Conservation (phyloP, 2,113 vertebrate genomes). For the Galemys pyrenaicus region DNA sequence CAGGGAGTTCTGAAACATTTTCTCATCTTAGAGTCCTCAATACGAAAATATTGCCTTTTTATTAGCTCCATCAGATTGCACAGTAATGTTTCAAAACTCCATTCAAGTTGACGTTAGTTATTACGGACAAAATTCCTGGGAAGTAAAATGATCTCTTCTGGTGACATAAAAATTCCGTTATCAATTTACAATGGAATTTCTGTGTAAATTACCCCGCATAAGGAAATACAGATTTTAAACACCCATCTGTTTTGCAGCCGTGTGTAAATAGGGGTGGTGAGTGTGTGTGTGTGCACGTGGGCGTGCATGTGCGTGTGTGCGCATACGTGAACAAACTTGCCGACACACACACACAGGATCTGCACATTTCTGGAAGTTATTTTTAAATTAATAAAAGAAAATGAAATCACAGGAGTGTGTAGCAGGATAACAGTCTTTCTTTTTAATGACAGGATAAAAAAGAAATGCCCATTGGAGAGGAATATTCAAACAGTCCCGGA, state of each 20-base stretch:
- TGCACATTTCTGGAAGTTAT: conserved; percentile 81
- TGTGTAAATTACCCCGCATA: conserved; percentile 81
- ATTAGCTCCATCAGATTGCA: conserved; percentile 83
- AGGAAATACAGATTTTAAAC: conserved; percentile 82
- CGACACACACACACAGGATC: conserved; percentile 78
- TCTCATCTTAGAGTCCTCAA: conserved; percentile 80
- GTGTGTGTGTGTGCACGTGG: conserved; percentile 66
- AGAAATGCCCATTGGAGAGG: conserved; percentile 88
- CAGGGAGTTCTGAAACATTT: conserved; percentile 83
- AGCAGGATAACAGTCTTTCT: conserved; percentile 86
- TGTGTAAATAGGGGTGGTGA: conserved; percentile 14
- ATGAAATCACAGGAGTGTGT: conserved; percentile 85
- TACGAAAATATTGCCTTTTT: conserved; percentile 82
- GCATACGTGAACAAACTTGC: conserved; percentile 68
- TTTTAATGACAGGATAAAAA: conserved; percentile 85
- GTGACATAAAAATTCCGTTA: conserved; percentile 75
- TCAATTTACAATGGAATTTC: conserved; percentile 82
- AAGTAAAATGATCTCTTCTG: conserved; percentile 79
- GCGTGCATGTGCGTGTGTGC: not conserved
- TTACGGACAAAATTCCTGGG: conserved; percentile 82
- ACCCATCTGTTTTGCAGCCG: conserved; percentile 79
- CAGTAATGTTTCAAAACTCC: conserved; percentile 79
- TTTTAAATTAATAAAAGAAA: conserved; percentile 88
- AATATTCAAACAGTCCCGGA: conserved; percentile 85
- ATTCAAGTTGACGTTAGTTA: conserved; percentile 75